phyloP scores from a whole-genome alignment of 2,797 vertebrate species.

The Mormyrus hasselquistii region DNA sequence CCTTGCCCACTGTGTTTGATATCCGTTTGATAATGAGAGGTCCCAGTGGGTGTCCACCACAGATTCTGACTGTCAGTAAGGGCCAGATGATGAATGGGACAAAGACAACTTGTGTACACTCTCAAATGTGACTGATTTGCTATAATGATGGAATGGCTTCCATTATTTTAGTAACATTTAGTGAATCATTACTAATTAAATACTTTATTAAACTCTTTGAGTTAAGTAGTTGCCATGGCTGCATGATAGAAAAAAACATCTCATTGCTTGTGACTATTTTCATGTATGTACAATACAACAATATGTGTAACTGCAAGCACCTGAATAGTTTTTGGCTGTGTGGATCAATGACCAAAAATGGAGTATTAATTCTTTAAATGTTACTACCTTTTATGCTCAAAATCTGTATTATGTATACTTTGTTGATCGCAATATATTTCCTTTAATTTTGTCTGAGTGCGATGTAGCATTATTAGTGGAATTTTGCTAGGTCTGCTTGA shows the following conservation, averaged over 20 bases:
- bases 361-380: background rate
- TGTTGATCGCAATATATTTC: background rate
- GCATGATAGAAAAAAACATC: too few relatives aligned
- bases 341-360: background rate
- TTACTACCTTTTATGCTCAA: background rate
- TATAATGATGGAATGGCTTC: too few relatives aligned
- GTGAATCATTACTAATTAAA: background rate
- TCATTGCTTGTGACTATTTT: too few relatives aligned
- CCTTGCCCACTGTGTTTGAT: background rate
- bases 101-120: background rate
- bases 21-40: background rate
- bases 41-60: background rate
- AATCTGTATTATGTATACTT: background rate
- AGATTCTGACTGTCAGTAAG: background rate
- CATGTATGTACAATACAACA: background rate
- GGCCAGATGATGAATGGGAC: background rate
- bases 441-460: background rate
- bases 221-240: too few relatives aligned
- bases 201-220: too few relatives aligned
- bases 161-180: too few relatives aligned
- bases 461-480: background rate
- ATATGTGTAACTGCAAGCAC: background rate
- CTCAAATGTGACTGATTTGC: background rate
- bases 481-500: background rate
- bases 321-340: background rate